Percentiles rank a stretch among this genome's conserved stretches.
These are phyloP conservation scores for Thereuonema tuberculata DNA, from an alignment of 1,140 invertebrate species.

Conservation along the genomic window DNA sequence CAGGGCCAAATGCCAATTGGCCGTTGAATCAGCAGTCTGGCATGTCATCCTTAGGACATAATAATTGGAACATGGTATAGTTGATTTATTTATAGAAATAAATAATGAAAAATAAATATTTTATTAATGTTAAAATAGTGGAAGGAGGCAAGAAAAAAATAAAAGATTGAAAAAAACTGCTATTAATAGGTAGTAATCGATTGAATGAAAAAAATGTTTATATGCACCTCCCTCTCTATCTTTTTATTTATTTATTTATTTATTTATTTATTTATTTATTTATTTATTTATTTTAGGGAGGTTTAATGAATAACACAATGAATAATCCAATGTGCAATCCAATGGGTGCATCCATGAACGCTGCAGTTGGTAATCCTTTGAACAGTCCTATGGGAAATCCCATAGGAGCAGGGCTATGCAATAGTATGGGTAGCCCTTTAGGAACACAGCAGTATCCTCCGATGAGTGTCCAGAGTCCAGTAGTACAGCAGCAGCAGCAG, in stretches of 20 bases:
- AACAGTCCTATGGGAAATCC: not conserved
- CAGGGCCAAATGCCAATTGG: conserved; percentile 10
- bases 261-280: no score
- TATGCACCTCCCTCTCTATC: no score
- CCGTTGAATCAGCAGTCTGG: not conserved
- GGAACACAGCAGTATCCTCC: not conserved
- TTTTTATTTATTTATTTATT: no score
- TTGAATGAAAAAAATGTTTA: no score
- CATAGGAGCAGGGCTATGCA: not conserved
- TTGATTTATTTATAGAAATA: not conserved
- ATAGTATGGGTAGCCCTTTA: not conserved
- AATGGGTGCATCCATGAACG: not conserved
- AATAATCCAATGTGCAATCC: not conserved
- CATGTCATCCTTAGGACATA: conserved; percentile 16
- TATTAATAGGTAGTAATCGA: no score
- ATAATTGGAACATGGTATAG: conserved; percentile 24
- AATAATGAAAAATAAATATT: not conserved
- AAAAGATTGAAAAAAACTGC: no score
- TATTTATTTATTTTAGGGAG: conserved; percentile 1
- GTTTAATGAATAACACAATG: not conserved
- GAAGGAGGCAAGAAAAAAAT: no score
- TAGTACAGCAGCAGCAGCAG: not conserved
- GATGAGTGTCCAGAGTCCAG: conserved; percentile 10
- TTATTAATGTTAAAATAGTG: conserved; percentile 9
- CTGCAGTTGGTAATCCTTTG: not conserved